Evolutionary conservation across 2,113 vertebrate genomes (phyloP), one percentile per base, ranked within the genome.

Genomic region (Tragelaphus imberbis): DNA sequence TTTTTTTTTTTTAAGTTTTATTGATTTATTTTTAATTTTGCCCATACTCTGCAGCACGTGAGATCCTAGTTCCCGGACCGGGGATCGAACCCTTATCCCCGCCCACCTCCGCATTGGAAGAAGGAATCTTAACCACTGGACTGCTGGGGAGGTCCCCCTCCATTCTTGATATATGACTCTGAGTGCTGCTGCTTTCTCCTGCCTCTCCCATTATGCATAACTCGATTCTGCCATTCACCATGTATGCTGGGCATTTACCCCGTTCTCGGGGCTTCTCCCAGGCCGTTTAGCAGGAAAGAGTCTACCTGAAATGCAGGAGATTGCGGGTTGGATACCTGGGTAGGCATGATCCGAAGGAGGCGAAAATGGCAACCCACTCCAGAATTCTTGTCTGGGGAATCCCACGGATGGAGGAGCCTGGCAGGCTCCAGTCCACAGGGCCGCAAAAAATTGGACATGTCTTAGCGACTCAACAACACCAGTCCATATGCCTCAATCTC

Each of bases 131-230:
- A 71, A 71, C 68, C 68, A 12, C 68, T 40, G 19, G n/a, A 13
- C 17, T 75, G n/a, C 68, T 40, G n/a, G 19, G n/a, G 68, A 13
- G n/a, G n/a, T 23, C 84, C 81, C 10, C 21, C 59, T 91, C 17
- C 3, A 0, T 36, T 68, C 40, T 13, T 21, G 28, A 21, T n/a
- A 0, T 3, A 4, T 40, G 56, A n/a, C 63, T 13, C 81, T 36
- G 7, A 36, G 25, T n/a, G 21, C 68, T 63, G 28, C 30, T 11
- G 28, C 51, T 65, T 33, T 56, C 49, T 56, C 36, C 53, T 21
- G 11, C 40, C 30, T 5, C 9, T 16, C 10, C 16, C 2, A 53
- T 25, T 47, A 56, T 47, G 61, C 59, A 23, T 75, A 84, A 68
- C 47, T 47, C 27, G 16, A 25, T n/a, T 85, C 84, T 80, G 51